These are phyloP conservation scores for Drosophila simulans DNA, from an alignment of 1,140 invertebrate genomes.

Conservation along the genomic window DNA sequence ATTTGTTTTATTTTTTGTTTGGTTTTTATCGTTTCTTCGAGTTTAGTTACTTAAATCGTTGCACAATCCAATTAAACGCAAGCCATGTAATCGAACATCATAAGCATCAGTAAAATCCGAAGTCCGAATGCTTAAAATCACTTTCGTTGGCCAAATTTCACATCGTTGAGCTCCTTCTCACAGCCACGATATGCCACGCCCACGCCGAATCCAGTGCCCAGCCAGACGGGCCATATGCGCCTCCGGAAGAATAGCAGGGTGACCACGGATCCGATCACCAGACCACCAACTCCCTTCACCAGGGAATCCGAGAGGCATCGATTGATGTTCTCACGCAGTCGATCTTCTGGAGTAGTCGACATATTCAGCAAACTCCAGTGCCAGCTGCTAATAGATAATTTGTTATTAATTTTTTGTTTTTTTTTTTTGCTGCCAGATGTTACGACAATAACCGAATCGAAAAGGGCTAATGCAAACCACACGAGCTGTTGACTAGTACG, in stretches of 20 bases:
- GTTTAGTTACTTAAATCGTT: background rate
- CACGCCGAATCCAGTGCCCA: constrained; percentile 90
- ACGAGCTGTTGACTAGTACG: background rate
- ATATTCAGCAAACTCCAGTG: background rate
- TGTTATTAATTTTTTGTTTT: constrained; percentile 1
- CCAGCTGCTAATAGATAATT: background rate
- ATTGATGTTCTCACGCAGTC: constrained; percentile 86
- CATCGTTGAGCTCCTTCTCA: constrained; percentile 87
- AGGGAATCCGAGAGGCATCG: constrained; percentile 87
- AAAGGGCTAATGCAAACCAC: background rate
- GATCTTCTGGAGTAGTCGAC: constrained; percentile 84
- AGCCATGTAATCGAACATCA: background rate
- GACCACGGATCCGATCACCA: constrained; percentile 88
- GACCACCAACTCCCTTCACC: constrained; percentile 88
- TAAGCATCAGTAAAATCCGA: constrained; percentile 10
- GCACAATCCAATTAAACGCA: constrained; percentile 12
- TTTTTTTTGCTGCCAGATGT: background rate
- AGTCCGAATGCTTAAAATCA: background rate
- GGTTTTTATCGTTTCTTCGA: background rate
- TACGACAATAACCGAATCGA: constrained; percentile 3
- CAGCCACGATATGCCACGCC: constrained; percentile 92
- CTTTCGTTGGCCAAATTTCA: constrained; percentile 24
- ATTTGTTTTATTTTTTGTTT: background rate
- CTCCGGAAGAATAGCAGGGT: constrained; percentile 89
- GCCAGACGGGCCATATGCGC: constrained; percentile 89